Conservation (phyloP, 2,888 invertebrate species). For the Drosophila mettleri region DNA sequence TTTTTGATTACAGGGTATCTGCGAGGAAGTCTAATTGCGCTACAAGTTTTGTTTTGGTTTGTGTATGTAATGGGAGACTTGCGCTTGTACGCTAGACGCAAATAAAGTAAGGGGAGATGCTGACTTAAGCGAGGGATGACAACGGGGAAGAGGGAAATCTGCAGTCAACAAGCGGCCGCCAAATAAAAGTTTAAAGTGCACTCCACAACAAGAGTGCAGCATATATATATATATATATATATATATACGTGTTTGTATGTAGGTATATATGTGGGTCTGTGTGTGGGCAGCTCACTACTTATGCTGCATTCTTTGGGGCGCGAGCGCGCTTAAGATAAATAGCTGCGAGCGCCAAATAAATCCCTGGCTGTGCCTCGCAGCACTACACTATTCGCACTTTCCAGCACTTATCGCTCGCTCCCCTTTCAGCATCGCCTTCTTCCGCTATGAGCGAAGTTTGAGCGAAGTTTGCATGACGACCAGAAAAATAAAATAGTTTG, state of each 20-base stretch:
- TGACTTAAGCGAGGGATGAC: background rate
- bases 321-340: constrained; percentile 70
- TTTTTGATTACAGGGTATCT: background rate
- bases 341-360: constrained; percentile 61
- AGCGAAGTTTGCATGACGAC: constrained; percentile 37
- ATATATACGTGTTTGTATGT: constrained; percentile 3
- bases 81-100: constrained; percentile 69
- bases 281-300: constrained; percentile 48
- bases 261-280: constrained; percentile 7
- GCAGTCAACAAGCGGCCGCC: constrained; percentile 75
- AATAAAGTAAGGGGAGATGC: constrained; percentile 65
- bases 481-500: constrained; percentile 35
- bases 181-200: constrained; percentile 80
- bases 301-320: constrained; percentile 64
- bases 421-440: background rate
- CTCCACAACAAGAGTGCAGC: constrained; percentile 52
- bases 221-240: background rate
- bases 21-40: background rate
- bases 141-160: constrained; percentile 17
- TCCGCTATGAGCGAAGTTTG: constrained; percentile 1
- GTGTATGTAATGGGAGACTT: constrained; percentile 60
- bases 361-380: constrained; percentile 23
- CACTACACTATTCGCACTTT: constrained; percentile 15
- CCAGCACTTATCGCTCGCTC: background rate
- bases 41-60: constrained; percentile 4